Evolutionary conservation across 2,797 vertebrate genomes (phyloP), one percentile per base, ranked within the genome.

Genomic region (Syndactyla subalaris): DNA sequence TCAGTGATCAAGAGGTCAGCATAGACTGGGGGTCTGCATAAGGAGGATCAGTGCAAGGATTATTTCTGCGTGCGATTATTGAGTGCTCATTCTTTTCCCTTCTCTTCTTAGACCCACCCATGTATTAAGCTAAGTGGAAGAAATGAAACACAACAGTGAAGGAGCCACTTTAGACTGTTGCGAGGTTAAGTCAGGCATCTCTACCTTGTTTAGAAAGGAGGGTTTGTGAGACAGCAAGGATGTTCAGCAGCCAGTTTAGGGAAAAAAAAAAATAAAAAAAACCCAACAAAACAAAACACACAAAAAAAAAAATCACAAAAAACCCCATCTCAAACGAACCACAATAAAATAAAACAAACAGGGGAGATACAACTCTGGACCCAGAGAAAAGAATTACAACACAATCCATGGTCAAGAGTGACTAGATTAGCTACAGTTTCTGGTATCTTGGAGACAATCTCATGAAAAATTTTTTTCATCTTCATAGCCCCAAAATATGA

Each of bases 231-330:
- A 30, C 15, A 55, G 4, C 2, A 78, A 36, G 7, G 7, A 20
- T 3, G 0, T 29, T 51, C 24, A 62, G 10, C 18, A 55, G 5
- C 0, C 3, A 36, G 2, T 59, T 29, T 7, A 20, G 12, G 14
- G 5, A 3, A 18, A 22, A 30, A 26, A 41, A 41, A 7, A 41
- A 41, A 38, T 10, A 41, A 41, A 41, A 41, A 41, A 16, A 41
- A 41, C 19, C 9, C 48, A 48, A 54, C 36, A 49, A 24, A 10
- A 0, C 14, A 41, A 27, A 14, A 18, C 11, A n/a, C n/a, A n/a
- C 16, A 41, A 30, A 27, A 41, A 41, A 41, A 16, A 41, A 41
- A 15, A 41, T 7, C 9, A 20, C 30, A 10, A 16, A 52, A 30
- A 27, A 30, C 9, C 6, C 5, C 6, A 4, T 2, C 15, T 36